These are phyloP conservation scores for Oriolus oriolus DNA, from an alignment of 2,113 vertebrate genomes.

Conservation along the genomic window DNA sequence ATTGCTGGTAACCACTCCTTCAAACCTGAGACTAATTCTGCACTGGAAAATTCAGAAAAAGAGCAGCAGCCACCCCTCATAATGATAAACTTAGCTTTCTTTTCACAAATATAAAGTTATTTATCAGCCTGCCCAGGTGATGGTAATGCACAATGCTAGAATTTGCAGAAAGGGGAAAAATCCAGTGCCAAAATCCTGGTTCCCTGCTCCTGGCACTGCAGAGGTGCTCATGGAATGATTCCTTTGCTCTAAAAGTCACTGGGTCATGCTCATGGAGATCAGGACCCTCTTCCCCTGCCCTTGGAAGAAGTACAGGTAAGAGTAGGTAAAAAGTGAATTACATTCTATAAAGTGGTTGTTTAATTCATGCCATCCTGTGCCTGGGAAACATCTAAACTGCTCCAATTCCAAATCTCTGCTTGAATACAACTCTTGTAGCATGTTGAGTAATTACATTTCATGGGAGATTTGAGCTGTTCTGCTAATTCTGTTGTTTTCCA, in stretches of 20 bases:
- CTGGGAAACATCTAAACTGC: background rate
- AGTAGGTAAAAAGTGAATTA: accelerated
- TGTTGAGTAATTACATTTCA: conserved; percentile 31
- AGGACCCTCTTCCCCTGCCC: background rate
- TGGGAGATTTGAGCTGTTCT: conserved; percentile 44
- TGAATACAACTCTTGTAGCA: background rate
- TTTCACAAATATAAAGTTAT: background rate
- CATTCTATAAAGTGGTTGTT: background rate
- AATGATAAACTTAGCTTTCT: background rate
- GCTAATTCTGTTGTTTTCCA: conserved; percentile 27
- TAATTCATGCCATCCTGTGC: background rate
- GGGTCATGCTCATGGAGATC: background rate
- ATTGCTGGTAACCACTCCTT: background rate
- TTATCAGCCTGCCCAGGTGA: background rate
- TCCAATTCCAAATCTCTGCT: background rate
- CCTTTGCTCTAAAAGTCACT: background rate
- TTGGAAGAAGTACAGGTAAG: background rate
- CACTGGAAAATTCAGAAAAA: background rate
- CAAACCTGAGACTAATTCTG: background rate
- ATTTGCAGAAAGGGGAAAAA: background rate
- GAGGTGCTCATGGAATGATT: background rate
- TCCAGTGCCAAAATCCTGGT: background rate
- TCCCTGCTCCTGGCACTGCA: background rate
- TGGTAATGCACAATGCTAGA: background rate
- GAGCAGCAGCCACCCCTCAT: background rate